These are phyloP conservation scores for Erebia ligea DNA, from an alignment of 2,888 invertebrate genomes.

Conservation along the genomic window DNA sequence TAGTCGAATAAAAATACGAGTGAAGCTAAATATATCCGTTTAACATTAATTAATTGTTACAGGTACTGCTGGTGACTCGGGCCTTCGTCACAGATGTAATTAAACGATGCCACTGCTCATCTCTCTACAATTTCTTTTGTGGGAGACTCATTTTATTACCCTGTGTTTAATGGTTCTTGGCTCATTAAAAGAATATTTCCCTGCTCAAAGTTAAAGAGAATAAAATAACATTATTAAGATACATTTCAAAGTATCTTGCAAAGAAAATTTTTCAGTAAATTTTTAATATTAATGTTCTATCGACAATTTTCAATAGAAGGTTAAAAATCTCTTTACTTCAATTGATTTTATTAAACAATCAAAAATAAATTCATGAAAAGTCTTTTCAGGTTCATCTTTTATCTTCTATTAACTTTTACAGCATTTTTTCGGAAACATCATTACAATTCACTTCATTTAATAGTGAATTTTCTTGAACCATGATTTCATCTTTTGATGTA, in stretches of 20 bases:
- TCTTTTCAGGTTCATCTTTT: too few relatives aligned
- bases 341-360: too few relatives aligned
- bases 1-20: too few relatives aligned
- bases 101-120: constrained; percentile 12
- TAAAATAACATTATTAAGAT: neutral
- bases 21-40: neutral
- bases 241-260: neutral
- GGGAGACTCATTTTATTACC: constrained; percentile 10
- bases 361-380: too few relatives aligned
- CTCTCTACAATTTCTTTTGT: constrained; percentile 27
- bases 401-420: too few relatives aligned
- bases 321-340: too few relatives aligned
- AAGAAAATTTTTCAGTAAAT: neutral
- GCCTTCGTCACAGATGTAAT: constrained; percentile 26
- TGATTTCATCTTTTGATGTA: neutral
- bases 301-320: too few relatives aligned
- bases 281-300: too few relatives aligned
- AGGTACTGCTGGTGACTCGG: constrained; percentile 24
- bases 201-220: neutral
- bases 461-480: too few relatives aligned
- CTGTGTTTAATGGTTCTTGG: neutral
- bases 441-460: too few relatives aligned
- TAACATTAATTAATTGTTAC: constrained; percentile 23
- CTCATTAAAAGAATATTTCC: neutral
- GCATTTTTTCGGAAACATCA: too few relatives aligned